Evolutionary conservation across 2,113 vertebrate species (phyloP), one percentile per base, ranked within the genome.

Genomic region (Megaceryle maxima): DNA sequence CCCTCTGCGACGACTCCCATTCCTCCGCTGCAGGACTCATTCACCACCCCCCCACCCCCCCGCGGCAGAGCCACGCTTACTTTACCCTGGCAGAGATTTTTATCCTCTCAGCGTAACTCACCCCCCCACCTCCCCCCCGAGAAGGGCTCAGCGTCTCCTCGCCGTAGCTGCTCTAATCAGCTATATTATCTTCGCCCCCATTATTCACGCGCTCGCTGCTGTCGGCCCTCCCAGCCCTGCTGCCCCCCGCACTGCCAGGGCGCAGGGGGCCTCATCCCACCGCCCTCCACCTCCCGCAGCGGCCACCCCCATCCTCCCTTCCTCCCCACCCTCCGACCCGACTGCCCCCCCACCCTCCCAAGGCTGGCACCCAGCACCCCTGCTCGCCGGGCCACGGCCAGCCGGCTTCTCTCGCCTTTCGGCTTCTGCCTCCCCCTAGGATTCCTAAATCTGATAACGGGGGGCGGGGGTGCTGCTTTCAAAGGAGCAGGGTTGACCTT

Each of bases 361-460:
- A 46, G 44, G 44, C 37, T 37, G 19, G 48, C 35, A 44, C 12
- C 91, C 86, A 14, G 57, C 86, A 92, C 94, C 94, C 69, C 81
- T 22, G 56, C 79, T 83, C 33, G 12, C 67, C 44, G 44, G 64
- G 87, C 31, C 85, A 33, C 24, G 16, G 82, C 94, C 97, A 85
- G 91, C 83, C 83, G 78, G 64, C 87, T 89, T 87, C 56, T 87
- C 95, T 89, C 46, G 41, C 59, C 15, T 88, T 89, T 90, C 28
- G 7, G 92, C 93, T 91, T 44, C 92, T 85, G 75, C 63, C 85
- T 97, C 91, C 87, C 96, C 82, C 68, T 35, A 79, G 95, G 94
- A 90, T 94, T 95, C 92, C 94, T 95, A 96, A 96, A 96, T 87
- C 95, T 97, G 97, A 97, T 97, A 95, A 96, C 80, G 59, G 87